A percentile compares a stretch with the other conserved stretches of the same genome.
Conservation (phyloP, 2,797 vertebrate species). For the Urophycis tenuis region DNA sequence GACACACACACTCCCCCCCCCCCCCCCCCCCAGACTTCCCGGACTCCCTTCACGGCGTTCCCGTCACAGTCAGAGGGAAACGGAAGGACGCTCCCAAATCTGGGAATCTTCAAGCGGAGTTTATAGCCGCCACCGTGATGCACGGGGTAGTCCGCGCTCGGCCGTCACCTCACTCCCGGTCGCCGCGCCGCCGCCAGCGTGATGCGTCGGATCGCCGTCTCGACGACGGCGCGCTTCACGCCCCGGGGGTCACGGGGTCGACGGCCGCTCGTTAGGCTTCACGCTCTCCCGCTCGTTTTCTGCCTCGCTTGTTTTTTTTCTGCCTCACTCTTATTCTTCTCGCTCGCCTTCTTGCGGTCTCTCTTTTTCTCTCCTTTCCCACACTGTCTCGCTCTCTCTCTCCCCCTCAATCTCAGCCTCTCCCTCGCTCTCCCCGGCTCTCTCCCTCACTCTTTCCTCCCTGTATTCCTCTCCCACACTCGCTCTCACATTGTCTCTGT, state of each 20-base stretch:
- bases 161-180: neutral
- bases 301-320: neutral
- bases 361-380: neutral
- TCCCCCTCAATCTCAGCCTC: neutral
- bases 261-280: neutral
- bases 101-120: neutral
- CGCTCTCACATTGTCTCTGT: slow-evolving; percentile 6
- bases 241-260: neutral
- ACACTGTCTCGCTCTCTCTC: neutral
- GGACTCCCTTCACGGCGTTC: slow-evolving; percentile 4
- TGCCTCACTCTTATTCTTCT: neutral
- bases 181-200: neutral
- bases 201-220: no score
- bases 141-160: neutral
- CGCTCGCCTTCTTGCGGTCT: neutral
- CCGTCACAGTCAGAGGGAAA: slow-evolving; percentile 28
- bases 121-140: no score
- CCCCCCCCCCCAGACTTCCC: neutral
- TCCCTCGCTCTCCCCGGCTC: slow-evolving; percentile 5
- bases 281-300: neutral
- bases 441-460: slow-evolving; percentile 2
- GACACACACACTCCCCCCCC: neutral
- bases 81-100: slow-evolving; percentile 40
- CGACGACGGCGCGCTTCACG: no score
- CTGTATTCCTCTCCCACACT: neutral